Conservation (phyloP, 1,140 invertebrate species). For the Conus ventricosus region DNA sequence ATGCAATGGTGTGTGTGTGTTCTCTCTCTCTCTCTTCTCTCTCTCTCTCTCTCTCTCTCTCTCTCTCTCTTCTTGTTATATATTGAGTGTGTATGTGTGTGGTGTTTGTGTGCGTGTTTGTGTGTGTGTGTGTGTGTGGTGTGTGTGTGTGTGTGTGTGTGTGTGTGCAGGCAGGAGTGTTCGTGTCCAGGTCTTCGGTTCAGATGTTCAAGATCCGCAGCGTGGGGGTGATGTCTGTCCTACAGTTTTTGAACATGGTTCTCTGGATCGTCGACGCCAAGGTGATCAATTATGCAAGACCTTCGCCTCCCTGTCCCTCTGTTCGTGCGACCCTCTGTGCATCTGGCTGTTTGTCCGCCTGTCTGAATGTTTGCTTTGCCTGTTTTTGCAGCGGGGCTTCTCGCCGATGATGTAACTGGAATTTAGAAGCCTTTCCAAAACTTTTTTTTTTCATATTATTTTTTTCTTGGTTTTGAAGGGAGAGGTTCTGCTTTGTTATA, state of each 20-base stretch:
- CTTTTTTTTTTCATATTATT: no score
- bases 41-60: no score
- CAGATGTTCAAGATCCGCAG: constrained; percentile 60
- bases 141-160: constrained; percentile 1
- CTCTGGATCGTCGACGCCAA: constrained; percentile 66
- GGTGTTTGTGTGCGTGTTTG: constrained; percentile 3
- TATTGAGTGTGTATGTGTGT: constrained; percentile 2
- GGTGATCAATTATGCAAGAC: background rate
- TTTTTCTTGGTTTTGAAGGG: no score
- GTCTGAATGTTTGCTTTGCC: no score
- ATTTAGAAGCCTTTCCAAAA: no score
- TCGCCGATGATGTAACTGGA: no score
- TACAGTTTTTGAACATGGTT: constrained; percentile 67
- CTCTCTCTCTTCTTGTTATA: no score
- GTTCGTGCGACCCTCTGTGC: background rate
- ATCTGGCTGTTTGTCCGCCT: background rate
- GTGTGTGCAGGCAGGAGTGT: constrained; percentile 63
- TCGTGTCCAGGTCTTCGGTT: constrained; percentile 68
- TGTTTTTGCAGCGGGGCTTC: no score
- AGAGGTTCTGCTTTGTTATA: no score
- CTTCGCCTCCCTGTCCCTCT: background rate
- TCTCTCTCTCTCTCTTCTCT: no score
- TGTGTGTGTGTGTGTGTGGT: constrained; percentile 11
- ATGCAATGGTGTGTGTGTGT: no score
- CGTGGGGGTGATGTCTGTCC: constrained; percentile 58